phyloP scores from a whole-genome alignment of 2,888 invertebrate species.

The Stratiomys singularior region DNA sequence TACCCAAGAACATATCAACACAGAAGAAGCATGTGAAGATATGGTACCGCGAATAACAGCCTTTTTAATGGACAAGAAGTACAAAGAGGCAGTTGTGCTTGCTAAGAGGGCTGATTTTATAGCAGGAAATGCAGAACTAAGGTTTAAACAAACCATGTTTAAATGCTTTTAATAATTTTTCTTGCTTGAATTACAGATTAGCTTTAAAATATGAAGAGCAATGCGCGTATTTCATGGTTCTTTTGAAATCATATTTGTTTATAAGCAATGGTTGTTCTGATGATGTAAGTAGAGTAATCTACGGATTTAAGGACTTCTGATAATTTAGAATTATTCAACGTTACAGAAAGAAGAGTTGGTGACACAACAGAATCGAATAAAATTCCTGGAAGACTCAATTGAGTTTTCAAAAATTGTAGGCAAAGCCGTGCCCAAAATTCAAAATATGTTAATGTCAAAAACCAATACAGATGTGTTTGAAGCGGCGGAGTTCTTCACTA shows the following conservation, averaged over 20 bases:
- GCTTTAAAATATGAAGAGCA: slow-evolving; percentile 60
- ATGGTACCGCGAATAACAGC: slow-evolving; percentile 59
- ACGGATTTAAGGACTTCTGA: background rate
- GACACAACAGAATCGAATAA: slow-evolving; percentile 72
- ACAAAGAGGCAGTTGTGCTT: slow-evolving; percentile 60
- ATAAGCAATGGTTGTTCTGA: slow-evolving; percentile 60
- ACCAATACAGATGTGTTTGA: slow-evolving; percentile 85
- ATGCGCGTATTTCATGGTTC: slow-evolving; percentile 60
- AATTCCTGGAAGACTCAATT: slow-evolving; percentile 76
- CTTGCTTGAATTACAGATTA: slow-evolving; percentile 50
- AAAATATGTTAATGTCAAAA: slow-evolving; percentile 77
- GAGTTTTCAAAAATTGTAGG: slow-evolving; percentile 66
- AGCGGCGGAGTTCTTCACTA: slow-evolving; percentile 88
- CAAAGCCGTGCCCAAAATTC: slow-evolving; percentile 71
- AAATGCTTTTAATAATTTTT: slow-evolving; percentile 2
- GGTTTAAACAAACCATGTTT: slow-evolving; percentile 51
- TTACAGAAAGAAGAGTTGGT: slow-evolving; percentile 68
- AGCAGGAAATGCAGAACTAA: slow-evolving; percentile 60
- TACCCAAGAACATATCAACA: slow-evolving; percentile 55
- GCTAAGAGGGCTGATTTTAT: slow-evolving; percentile 61
- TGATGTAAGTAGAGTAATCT: slow-evolving; percentile 57
- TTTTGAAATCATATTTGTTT: slow-evolving; percentile 62
- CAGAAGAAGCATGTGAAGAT: slow-evolving; percentile 60
- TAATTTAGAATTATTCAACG: background rate
- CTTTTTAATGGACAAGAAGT: slow-evolving; percentile 60